Percentiles rank a stretch among this genome's conserved stretches.
These are phyloP conservation scores for Myotis davidii DNA, from an alignment of 2,113 vertebrate species.

Conservation along the genomic window DNA sequence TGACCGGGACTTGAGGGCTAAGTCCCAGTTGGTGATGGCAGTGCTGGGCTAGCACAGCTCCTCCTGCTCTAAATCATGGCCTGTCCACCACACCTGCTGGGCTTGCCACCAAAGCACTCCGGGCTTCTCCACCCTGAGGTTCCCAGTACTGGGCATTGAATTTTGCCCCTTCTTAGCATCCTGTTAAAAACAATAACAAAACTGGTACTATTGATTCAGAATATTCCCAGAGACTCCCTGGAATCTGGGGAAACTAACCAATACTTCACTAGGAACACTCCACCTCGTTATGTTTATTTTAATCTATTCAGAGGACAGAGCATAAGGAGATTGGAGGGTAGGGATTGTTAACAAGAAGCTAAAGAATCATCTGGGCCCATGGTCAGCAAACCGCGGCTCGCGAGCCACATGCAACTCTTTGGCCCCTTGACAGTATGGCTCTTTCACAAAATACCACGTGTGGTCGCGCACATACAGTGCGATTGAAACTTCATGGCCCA, in stretches of 20 bases:
- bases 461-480: too few relatives aligned
- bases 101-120: neutral
- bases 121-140: neutral
- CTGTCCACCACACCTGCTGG: neutral
- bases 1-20: neutral
- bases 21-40: neutral
- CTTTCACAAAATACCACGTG: too few relatives aligned
- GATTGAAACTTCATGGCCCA: too few relatives aligned
- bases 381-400: too few relatives aligned
- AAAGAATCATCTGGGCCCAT: neutral
- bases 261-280: neutral
- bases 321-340: neutral
- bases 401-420: too few relatives aligned
- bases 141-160: neutral
- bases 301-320: neutral
- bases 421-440: too few relatives aligned
- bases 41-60: neutral
- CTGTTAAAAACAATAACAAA: neutral
- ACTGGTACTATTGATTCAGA: neutral
- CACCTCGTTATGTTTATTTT: constrained; percentile 8
- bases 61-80: neutral
- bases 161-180: neutral
- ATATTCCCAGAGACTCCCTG: neutral
- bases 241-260: neutral
- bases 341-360: neutral